phyloP scores from a whole-genome alignment of 2,113 vertebrate species.

The Rhagologus leucostigma region DNA sequence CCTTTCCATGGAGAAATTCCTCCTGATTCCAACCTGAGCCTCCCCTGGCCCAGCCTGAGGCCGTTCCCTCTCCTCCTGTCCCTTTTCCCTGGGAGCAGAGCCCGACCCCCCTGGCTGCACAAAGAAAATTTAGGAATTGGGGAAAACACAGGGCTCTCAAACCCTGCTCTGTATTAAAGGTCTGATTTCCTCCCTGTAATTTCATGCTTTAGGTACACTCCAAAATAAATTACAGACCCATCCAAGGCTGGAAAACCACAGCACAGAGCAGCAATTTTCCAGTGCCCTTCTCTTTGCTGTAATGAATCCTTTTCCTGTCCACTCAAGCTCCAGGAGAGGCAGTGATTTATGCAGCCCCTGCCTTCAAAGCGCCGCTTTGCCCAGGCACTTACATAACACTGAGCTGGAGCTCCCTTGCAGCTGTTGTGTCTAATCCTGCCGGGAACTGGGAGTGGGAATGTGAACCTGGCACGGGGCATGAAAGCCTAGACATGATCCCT shows the following conservation, averaged over 20 bases:
- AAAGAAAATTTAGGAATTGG: neutral
- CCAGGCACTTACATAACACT: neutral
- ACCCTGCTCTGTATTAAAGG: neutral
- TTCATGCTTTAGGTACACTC: neutral
- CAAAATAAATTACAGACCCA: neutral
- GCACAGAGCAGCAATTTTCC: neutral
- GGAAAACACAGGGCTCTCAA: neutral
- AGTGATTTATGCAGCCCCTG: neutral
- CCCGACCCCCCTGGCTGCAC: accelerated
- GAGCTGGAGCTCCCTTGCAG: neutral
- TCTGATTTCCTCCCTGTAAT: neutral
- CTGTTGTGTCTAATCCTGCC: constrained; percentile 38
- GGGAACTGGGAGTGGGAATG: constrained; percentile 30
- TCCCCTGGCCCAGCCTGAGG: neutral
- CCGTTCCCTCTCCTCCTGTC: neutral
- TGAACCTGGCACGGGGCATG: constrained; percentile 11
- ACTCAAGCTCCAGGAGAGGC: neutral
- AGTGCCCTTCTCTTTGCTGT: neutral
- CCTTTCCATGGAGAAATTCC: neutral
- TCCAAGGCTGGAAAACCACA: neutral
- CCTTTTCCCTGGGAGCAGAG: neutral
- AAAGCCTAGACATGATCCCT: constrained; percentile 4
- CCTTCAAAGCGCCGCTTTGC: neutral
- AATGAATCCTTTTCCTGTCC: neutral
- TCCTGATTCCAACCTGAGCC: accelerated